These are phyloP conservation scores for Microplitis mediator DNA, from an alignment of 1,140 invertebrate genomes.

Conservation along the genomic window DNA sequence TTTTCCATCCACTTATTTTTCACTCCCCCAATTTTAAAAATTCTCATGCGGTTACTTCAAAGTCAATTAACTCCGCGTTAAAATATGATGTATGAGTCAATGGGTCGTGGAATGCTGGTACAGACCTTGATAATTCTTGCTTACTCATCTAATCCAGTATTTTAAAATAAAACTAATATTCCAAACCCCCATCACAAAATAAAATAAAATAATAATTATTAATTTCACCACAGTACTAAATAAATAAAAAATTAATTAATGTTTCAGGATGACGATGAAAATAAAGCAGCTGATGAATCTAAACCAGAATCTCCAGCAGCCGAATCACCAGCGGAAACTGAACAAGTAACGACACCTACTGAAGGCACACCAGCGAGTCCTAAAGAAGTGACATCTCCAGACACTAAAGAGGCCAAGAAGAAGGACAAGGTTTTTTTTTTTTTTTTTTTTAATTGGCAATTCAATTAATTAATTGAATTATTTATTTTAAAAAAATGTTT, in stretches of 20 bases:
- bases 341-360: conserved; percentile 60
- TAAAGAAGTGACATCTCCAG: conserved; percentile 68
- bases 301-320: conserved; percentile 53
- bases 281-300: conserved; percentile 51
- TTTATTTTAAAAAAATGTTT: conserved; percentile 11
- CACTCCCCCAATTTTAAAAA: no score
- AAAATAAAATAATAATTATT: not conserved
- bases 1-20: no score
- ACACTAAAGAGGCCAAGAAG: conserved; percentile 75
- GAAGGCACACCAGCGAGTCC: conserved; percentile 53
- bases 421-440: conserved; percentile 70
- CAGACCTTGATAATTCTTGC: not conserved
- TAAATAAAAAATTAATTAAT: not conserved
- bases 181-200: no score
- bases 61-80: not conserved
- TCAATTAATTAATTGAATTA: not conserved
- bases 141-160: not conserved
- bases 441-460: not conserved
- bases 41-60: not conserved
- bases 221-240: not conserved
- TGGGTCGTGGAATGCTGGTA: not conserved
- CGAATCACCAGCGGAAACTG: conserved; percentile 57
- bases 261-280: conserved; percentile 50
- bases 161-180: no score
- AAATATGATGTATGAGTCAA: not conserved